phyloP scores from a whole-genome alignment of 2,797 vertebrate species.

The Pipistrellus nathusii region DNA sequence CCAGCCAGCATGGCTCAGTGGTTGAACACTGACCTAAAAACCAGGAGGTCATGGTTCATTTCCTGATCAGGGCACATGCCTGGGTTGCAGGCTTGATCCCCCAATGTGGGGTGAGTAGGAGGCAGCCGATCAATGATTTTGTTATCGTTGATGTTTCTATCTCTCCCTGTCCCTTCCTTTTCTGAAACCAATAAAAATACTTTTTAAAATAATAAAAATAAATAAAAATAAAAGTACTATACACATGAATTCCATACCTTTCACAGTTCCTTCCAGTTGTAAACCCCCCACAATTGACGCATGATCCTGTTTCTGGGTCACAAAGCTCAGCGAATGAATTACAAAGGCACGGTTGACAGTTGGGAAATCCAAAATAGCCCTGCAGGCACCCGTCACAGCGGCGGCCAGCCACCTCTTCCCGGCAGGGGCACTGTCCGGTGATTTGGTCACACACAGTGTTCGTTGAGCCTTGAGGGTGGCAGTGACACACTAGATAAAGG shows the following conservation, averaged over 20 bases:
- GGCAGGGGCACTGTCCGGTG: conserved; percentile 92
- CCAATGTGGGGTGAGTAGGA: no score
- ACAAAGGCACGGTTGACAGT: conserved; percentile 90
- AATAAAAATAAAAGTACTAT: background rate
- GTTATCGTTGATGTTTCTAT: no score
- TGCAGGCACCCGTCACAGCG: conserved; percentile 89
- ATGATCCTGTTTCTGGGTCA: conserved; percentile 87
- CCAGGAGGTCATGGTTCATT: no score
- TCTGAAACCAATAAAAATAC: background rate
- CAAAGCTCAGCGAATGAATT: conserved; percentile 89
- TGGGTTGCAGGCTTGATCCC: no score
- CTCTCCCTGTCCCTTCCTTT: no score
- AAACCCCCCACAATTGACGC: conserved; percentile 88
- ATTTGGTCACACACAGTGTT: conserved; percentile 90
- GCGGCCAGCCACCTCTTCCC: conserved; percentile 84
- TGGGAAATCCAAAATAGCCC: conserved; percentile 92
- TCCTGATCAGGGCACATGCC: no score
- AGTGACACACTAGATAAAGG: conserved; percentile 87
- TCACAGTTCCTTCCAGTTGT: conserved; percentile 90
- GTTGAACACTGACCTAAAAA: no score
- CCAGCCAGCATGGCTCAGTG: no score
- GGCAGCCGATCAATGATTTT: no score
- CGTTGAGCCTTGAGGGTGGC: conserved; percentile 89
- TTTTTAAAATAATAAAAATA: background rate
- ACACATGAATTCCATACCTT: conserved; percentile 82